These are phyloP conservation scores for Amazona vittata DNA, from an alignment of 2,113 vertebrate genomes.

Conservation along the genomic window DNA sequence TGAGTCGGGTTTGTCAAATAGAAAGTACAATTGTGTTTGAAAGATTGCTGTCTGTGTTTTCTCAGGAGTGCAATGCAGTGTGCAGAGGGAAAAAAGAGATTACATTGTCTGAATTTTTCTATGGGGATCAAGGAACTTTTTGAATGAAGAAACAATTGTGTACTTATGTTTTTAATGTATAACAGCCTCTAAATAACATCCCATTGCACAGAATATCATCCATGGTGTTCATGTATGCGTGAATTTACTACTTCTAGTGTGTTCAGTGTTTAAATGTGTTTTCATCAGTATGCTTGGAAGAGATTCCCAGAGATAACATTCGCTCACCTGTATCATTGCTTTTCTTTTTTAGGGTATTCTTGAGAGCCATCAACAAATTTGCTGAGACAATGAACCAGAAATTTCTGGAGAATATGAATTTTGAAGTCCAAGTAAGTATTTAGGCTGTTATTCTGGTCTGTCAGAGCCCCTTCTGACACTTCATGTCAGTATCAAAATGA, in stretches of 20 bases:
- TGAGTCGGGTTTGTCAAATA: background rate
- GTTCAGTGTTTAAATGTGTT: background rate
- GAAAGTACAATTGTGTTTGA: background rate
- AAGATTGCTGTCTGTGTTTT: background rate
- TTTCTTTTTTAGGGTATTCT: conserved; percentile 83
- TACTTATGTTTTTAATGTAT: background rate
- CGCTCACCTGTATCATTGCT: background rate
- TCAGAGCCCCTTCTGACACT: background rate
- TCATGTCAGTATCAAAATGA: fast-evolving
- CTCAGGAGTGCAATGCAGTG: background rate
- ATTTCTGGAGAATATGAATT: conserved; percentile 92
- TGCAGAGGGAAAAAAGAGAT: background rate
- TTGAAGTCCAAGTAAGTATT: conserved; percentile 91
- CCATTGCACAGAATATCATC: too few relatives aligned
- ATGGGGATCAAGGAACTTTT: background rate
- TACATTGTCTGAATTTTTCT: background rate
- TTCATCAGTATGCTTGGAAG: background rate
- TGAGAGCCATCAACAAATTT: conserved; percentile 95
- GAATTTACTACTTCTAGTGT: background rate
- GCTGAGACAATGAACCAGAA: conserved; percentile 97
- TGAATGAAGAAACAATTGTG: background rate
- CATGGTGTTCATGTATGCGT: background rate
- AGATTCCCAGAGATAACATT: background rate
- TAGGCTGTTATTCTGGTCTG: background rate
- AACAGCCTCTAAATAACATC: background rate